Base-by-base conservation (phyloP, 2,888 invertebrate genomes). In the Mythimna pallens region DNA sequence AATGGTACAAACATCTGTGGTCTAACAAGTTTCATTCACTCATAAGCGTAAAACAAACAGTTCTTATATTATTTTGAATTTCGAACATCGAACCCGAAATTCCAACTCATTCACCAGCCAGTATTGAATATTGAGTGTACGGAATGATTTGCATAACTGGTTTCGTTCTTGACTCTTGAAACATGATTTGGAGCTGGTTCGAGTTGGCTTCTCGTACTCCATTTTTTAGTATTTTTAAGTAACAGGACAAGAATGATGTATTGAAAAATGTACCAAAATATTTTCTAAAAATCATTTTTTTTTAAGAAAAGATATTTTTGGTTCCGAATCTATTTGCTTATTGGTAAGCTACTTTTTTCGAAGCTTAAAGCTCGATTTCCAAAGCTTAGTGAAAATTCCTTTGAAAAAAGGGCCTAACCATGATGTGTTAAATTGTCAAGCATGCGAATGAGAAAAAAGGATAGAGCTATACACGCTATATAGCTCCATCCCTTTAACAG, bases 41-140 rank as follows among this genome's bases (percentile, higher is more conserved):
- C 57, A n/a, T 34, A 66, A 72, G 63, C 61, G 57, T 61, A 70
- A 64, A 74, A 66, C 62, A 73, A 72, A 69, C 64, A 64, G 73
- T 72, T 65, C 52, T 40, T 67, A 57, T 57, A 64, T 57, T 47
- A 82, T 81, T 78, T 81, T 75, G 70, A 64, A 82, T 70, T 80
- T 84, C 72, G 81, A 78, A 71, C 83, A 65, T 75, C 78, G 83
- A 84, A 86, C 78, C 74, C 84, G 66, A 82, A 82, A 82, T 77
- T 57, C 71, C 76, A 76, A 65, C 81, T 78, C 87, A 87, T 85
- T 86, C 86, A 87, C 65, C 67, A 70, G 70, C 76, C 67, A 69
- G 80, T 80, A 78, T 75, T 82, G 85, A 87, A 83, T 87, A 85
- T 83, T 85, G 86, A 87, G 84, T 85, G 82, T 82, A 82, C 78